Percentiles rank a stretch among this genome's conserved stretches.
Evolutionary conservation across 2,113 vertebrate species (phyloP).

Genomic region (Vombatus ursinus): DNA sequence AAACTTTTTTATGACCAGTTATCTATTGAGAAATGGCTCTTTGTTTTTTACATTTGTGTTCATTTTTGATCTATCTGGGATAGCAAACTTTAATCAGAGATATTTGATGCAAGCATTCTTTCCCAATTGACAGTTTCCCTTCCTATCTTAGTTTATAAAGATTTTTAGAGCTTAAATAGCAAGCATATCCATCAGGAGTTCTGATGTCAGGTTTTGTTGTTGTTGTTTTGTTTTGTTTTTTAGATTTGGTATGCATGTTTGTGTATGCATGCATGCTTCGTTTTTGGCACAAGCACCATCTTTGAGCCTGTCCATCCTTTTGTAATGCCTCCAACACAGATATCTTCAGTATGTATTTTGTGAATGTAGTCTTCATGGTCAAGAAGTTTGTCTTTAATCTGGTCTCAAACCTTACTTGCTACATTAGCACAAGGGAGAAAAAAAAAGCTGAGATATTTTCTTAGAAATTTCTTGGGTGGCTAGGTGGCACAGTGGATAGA

Average conservation of each 20-base stretch:
- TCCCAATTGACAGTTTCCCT: background rate
- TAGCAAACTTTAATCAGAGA: background rate
- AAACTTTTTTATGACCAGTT: background rate
- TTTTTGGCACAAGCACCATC: background rate
- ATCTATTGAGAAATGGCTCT: background rate
- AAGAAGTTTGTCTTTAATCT: background rate
- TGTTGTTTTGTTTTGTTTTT: background rate
- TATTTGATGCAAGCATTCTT: background rate
- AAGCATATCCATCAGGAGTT: background rate
- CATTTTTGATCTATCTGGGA: background rate
- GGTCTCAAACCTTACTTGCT: background rate
- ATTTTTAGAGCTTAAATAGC: background rate
- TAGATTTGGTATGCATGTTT: background rate
- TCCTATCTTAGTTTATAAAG: background rate
- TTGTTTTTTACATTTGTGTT: background rate
- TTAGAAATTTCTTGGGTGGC: too few relatives aligned
- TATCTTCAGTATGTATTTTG: background rate
- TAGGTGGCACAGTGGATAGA: too few relatives aligned
- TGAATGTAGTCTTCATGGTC: background rate
- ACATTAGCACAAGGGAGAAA: background rate
- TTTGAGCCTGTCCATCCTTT: background rate
- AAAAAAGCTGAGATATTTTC: background rate
- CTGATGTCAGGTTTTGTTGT: background rate
- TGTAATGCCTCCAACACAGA: background rate
- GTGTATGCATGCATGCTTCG: background rate